phyloP scores from a whole-genome alignment of 37 sponge, comb jelly and placozoan genomes.

The Agelas oroides region DNA sequence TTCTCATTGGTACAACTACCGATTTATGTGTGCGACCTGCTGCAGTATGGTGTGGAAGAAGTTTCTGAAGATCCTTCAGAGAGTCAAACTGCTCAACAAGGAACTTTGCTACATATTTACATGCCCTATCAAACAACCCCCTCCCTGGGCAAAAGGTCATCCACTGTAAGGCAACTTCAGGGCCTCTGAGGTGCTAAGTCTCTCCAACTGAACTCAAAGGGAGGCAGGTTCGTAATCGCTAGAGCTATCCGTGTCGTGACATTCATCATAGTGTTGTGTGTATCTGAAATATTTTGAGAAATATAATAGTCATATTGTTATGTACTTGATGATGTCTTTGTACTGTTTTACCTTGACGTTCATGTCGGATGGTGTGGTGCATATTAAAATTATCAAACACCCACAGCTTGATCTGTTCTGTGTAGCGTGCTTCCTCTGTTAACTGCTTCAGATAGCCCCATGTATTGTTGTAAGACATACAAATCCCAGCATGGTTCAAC shows the following conservation, averaged over 20 bases:
- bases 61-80: no score
- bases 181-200: neutral
- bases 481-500: slow-evolving; percentile 7
- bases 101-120: no score
- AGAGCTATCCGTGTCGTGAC: neutral
- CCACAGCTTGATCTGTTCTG: neutral
- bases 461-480: neutral
- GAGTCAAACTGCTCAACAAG: no score
- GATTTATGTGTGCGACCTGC: no score
- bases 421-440: no score
- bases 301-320: neutral
- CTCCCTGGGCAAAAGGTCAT: neutral
- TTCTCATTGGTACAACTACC: no score
- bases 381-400: slow-evolving; percentile 21
- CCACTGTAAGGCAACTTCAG: neutral
- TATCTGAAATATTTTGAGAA: neutral
- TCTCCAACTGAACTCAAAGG: slow-evolving; percentile 3
- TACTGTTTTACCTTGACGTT: neutral
- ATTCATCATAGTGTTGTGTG: neutral
- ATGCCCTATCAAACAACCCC: no score
- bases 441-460: neutral
- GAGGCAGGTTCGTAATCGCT: neutral
- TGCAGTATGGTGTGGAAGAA: no score
- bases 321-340: neutral
- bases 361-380: slow-evolving; percentile 1